Evolutionary conservation across 1,140 invertebrate genomes (phyloP), one percentile per base, ranked within the genome.

Genomic region (Helicoverpa armigera): DNA sequence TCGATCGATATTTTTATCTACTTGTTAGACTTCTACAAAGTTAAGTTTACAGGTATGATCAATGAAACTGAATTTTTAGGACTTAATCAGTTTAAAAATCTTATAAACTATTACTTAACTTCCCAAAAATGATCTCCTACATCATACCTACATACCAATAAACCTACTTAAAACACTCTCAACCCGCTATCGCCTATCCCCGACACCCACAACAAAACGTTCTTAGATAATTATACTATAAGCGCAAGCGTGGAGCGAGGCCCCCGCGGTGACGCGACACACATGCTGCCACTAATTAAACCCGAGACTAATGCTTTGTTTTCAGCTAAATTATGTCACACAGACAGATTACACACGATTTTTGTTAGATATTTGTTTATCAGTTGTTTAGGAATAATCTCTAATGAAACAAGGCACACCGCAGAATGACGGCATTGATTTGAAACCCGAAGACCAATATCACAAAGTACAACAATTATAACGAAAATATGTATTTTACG

Each of bases 151-250:
- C n/a, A 10, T 2, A 53, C 10, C 51, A 10, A 53, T 13, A 1
- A n/a, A 54, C 13, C n/a, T 54, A 54, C 13, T 4, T 14, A 1
- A 13, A 54, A 43, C 2, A 35, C n/a, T 1, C 14, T 65, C 13
- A 10, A 69, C 18, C 14, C 7, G 14, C 53, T 51, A n/a, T n/a
- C 58, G 48, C 58, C 79, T 72, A 79, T 80, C 43, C n/a, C 81
- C 87, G 84, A 54, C 9, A n/a, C 61, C 83, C 83, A 85, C 54
- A 50, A 83, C 58, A 29, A 87, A 88, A 84, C 81, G 83, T 80
- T 81, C 58, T 75, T 87, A 90, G 89, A 92, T 92, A 92, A 92
- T 92, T 92, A 92, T 91, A 92, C 87, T 86, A 90, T 89, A 87
- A 83, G 86, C 86, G 89, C 87, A 89, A 43, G 35, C 35, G 87